These are phyloP conservation scores for Trachelus stipa DNA, from an alignment of 2,888 invertebrate genomes.

Conservation along the genomic window DNA sequence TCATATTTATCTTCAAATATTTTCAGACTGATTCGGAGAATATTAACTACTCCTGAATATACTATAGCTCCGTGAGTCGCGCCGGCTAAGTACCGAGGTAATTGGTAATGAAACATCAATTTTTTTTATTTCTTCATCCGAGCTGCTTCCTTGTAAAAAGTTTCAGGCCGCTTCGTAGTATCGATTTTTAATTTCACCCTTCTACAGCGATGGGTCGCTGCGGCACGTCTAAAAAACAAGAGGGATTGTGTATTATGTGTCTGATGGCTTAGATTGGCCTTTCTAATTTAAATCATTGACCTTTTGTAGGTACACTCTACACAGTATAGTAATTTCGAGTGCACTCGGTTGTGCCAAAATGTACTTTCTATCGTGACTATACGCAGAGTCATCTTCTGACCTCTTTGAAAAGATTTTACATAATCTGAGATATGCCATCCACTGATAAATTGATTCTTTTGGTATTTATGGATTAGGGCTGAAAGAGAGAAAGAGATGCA, in stretches of 20 bases:
- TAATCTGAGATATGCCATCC: neutral
- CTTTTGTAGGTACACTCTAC: neutral
- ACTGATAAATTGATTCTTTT: neutral
- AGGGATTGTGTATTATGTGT: neutral
- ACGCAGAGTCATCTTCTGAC: neutral
- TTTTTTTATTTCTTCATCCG: neutral
- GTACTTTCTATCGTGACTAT: neutral
- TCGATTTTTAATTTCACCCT: conserved; percentile 13
- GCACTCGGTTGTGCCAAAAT: neutral
- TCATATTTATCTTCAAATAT: neutral
- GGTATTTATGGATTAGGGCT: neutral
- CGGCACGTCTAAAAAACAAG: neutral
- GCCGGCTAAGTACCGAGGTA: neutral
- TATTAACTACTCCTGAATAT: neutral
- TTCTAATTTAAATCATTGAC: conserved; percentile 3
- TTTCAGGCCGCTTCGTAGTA: conserved; percentile 17
- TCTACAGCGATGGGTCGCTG: neutral
- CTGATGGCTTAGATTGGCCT: neutral
- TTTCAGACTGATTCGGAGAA: neutral
- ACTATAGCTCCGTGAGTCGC: conserved; percentile 10
- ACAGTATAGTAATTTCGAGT: neutral
- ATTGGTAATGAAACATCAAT: conserved; percentile 6
- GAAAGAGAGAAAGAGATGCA: neutral
- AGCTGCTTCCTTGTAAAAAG: neutral
- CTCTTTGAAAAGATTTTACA: neutral